Percentiles rank a stretch among this genome's conserved stretches.
These are phyloP conservation scores for Phacellophora camtschatica DNA, from an alignment of 30 jellyfish, hydroid and myxozoan species.

Conservation along the genomic window DNA sequence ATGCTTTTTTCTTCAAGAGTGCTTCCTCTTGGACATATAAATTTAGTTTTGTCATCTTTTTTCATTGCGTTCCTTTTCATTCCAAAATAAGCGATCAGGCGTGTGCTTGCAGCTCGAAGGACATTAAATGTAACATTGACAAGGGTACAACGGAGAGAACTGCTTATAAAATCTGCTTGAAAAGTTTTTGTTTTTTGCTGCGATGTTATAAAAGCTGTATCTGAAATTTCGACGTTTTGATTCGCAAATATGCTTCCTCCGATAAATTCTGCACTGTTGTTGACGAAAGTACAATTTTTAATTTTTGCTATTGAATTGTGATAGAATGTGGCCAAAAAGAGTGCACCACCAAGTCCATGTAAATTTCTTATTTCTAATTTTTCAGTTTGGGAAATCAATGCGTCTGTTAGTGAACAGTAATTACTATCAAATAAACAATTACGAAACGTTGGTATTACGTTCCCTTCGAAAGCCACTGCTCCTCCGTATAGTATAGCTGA, in stretches of 20 bases:
- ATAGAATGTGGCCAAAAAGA: neutral
- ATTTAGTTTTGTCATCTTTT: neutral
- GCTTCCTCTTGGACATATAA: neutral
- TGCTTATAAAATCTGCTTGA: neutral
- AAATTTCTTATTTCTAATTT: too few relatives aligned
- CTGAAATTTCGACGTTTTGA: neutral
- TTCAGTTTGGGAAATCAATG: too few relatives aligned
- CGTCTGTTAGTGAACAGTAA: neutral
- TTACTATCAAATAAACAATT: neutral
- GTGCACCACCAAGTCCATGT: neutral
- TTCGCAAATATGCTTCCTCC: neutral
- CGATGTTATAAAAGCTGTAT: neutral
- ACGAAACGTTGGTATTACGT: neutral
- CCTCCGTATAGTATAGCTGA: neutral
- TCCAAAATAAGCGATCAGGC: neutral
- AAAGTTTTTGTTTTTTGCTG: neutral
- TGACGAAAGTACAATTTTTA: neutral
- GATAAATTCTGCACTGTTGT: neutral
- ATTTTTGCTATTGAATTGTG: neutral
- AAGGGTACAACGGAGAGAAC: neutral
- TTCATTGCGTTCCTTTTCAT: neutral
- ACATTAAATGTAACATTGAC: neutral
- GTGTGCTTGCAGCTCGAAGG: neutral
- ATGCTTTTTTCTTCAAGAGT: neutral
- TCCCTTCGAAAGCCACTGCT: neutral